phyloP scores from a whole-genome alignment of 2,888 invertebrate species.

The Incurvaria masculella region DNA sequence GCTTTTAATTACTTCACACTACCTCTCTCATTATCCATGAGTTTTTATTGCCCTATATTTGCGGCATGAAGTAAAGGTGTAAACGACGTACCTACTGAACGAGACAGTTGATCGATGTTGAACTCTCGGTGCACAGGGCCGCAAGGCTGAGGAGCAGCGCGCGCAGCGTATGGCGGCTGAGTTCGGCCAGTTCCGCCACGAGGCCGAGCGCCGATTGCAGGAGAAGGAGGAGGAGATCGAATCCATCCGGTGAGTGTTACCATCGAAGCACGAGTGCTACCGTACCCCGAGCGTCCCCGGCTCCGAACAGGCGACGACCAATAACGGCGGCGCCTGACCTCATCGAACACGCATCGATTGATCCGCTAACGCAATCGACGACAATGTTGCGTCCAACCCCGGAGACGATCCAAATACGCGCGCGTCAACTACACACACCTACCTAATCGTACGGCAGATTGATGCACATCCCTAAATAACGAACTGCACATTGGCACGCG shows the following conservation, averaged over 20 bases:
- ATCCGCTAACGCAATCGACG: neutral
- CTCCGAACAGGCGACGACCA: neutral
- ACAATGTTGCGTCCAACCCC: neutral
- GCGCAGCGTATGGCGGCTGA: constrained; percentile 91
- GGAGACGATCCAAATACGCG: neutral
- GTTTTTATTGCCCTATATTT: too few species aligned
- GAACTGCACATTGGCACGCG: constrained; percentile 36
- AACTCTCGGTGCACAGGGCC: constrained; percentile 61
- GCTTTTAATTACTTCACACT: too few species aligned
- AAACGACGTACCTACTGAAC: too few species aligned
- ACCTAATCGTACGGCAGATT: neutral
- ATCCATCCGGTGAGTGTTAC: constrained; percentile 79
- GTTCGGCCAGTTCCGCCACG: constrained; percentile 91
- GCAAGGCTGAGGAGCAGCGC: constrained; percentile 97
- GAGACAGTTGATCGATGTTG: too few species aligned
- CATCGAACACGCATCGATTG: neutral
- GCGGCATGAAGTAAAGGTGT: too few species aligned
- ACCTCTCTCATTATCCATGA: too few species aligned
- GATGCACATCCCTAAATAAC: neutral
- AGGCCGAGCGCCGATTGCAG: constrained; percentile 93
- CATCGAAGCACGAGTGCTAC: too few species aligned
- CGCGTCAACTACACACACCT: neutral
- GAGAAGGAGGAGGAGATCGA: constrained; percentile 99
- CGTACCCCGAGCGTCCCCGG: neutral
- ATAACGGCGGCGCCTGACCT: neutral